Percentiles rank a stretch among this genome's conserved stretches.
phyloP scores from a whole-genome alignment of 2,113 vertebrate species.

The Speoplatyrhinus poulsoni region DNA sequence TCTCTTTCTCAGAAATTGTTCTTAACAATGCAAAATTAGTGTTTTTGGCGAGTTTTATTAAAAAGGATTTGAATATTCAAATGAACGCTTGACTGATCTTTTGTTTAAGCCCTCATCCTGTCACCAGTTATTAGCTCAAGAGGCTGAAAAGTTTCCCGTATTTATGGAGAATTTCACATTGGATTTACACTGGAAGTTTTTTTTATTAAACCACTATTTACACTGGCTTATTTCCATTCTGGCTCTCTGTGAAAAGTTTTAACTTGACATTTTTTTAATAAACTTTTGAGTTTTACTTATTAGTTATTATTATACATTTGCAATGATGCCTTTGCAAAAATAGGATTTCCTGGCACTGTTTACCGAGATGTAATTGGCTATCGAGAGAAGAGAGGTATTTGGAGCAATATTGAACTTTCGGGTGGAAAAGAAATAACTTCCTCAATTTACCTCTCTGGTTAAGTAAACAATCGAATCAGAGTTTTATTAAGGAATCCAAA shows the following conservation, averaged over 20 bases:
- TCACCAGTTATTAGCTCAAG: conserved; percentile 79
- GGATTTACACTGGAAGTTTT: conserved; percentile 72
- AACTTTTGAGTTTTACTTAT: conserved; percentile 66
- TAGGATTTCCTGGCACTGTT: conserved; percentile 56
- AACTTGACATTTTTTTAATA: conserved; percentile 76
- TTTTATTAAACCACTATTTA: conserved; percentile 83
- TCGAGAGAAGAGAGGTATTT: conserved; percentile 52
- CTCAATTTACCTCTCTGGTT: conserved; percentile 23
- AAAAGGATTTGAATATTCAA: conserved; percentile 82
- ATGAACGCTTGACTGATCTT: conserved; percentile 82
- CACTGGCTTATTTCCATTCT: conserved; percentile 79
- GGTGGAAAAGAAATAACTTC: conserved; percentile 64
- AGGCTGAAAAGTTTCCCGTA: conserved; percentile 75
- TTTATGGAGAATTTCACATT: conserved; percentile 77
- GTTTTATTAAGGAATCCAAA: not conserved
- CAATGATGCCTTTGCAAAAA: conserved; percentile 63
- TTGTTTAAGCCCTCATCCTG: conserved; percentile 79
- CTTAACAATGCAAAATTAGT: conserved; percentile 57
- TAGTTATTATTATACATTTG: conserved; percentile 71
- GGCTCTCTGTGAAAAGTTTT: conserved; percentile 70
- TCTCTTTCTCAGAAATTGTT: conserved; percentile 54
- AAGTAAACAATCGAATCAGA: not conserved
- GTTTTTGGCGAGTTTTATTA: conserved; percentile 75
- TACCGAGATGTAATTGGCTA: conserved; percentile 76
- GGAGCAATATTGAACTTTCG: conserved; percentile 62